Base-by-base conservation (phyloP, 2,113 vertebrate species). In the Tachuris rubrigastra region DNA sequence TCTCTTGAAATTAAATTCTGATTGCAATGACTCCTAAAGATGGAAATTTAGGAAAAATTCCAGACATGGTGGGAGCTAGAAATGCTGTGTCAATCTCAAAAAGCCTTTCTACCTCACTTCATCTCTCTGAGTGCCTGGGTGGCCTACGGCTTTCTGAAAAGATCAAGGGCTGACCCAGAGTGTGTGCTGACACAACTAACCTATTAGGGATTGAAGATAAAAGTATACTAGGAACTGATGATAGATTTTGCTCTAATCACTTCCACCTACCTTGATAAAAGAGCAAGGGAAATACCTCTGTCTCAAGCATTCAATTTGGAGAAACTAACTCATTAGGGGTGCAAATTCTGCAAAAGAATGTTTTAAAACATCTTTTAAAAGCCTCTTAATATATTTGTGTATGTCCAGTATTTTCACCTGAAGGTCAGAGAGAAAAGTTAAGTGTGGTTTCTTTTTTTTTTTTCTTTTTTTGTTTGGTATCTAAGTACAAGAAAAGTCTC, bases 181-280 rank as follows among this genome's bases (percentile, higher is more conserved):
- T 77, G 85, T 95, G 93, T 71, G 88, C 89, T 97, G 91, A 87
- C 82, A 91, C 21, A 47, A 80, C 23, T 46, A 87, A 78, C 78
- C 95, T 94, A 93, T 88, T 89, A 97, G 66, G 73, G 89, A 69
- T 76, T 77, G 30, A 55, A 95, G 95, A 97, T 93, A 85, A 96
- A 97, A 97, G 90, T 35, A 58, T 19, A 27, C 44, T 30, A 55
- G 78, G 47, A 85, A 91, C 0, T 73, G 90, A 82, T 96, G 95
- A 74, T 81, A 84, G 84, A 86, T 93, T 91, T 90, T 96, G 77
- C 93, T 80, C 96, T 97, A 85, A 93, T 97, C 96, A 95, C 85
- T 90, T 95, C 73, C 80, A 95, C 91, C 66, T 96, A 93, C 88
- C 79, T 93, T 69, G 94, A 97, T 96, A 97, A 97, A 97, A 89